These are phyloP conservation scores for Meriones unguiculatus DNA, from an alignment of 2,113 vertebrate genomes.

Conservation along the genomic window DNA sequence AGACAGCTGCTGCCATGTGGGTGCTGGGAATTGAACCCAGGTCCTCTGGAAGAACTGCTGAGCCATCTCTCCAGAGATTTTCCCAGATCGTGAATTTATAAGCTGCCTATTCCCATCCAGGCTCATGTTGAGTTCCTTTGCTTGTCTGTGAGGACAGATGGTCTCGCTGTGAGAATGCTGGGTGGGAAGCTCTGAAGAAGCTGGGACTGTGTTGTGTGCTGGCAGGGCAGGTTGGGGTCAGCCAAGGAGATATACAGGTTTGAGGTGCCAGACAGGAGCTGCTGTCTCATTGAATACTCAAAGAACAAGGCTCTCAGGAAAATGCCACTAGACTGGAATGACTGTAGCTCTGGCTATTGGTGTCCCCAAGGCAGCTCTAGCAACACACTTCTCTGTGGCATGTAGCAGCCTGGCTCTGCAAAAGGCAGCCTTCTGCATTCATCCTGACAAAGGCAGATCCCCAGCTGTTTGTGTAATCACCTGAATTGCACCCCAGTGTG, in stretches of 20 bases:
- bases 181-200: not conserved
- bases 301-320: slow-evolving; percentile 14
- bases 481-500: not conserved
- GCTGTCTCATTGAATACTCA: not conserved
- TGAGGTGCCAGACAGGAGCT: not conserved
- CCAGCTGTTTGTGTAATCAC: not conserved
- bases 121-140: not conserved
- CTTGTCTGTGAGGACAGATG: not conserved
- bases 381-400: not conserved
- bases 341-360: not conserved
- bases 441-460: not conserved
- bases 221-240: not conserved
- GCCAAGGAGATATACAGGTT: not conserved
- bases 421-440: not conserved
- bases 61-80: not conserved
- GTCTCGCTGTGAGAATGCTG: not conserved
- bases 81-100: not conserved
- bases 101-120: not conserved
- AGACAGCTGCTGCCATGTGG: not conserved
- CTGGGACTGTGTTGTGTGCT: not conserved
- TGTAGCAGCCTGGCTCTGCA: not conserved
- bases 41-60: not conserved
- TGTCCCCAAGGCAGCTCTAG: not conserved
- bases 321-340: not conserved
- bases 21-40: not conserved